Evolutionary conservation across 1,140 invertebrate genomes (phyloP).

Genomic region (Hylaeus volcanicus): DNA sequence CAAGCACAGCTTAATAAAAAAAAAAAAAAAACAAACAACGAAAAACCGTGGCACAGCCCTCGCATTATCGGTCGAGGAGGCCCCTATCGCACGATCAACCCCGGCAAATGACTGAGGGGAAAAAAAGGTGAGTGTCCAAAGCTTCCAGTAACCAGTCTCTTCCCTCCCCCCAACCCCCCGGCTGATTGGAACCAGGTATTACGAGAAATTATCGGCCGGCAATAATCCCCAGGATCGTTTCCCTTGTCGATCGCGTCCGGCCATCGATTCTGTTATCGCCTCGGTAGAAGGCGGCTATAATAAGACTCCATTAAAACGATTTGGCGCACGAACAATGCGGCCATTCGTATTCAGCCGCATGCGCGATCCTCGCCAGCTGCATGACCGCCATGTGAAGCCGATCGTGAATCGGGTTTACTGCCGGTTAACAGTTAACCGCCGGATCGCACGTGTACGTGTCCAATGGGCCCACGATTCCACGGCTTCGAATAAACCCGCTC

Average conservation of each 20-base stretch:
- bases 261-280: slow-evolving; percentile 42
- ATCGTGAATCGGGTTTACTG: slow-evolving; percentile 65
- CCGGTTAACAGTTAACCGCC: slow-evolving; percentile 58
- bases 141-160: no score
- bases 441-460: slow-evolving; percentile 64
- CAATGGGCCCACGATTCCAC: slow-evolving; percentile 59
- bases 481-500: slow-evolving; percentile 6
- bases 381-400: slow-evolving; percentile 62
- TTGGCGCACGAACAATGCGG: slow-evolving; percentile 56
- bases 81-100: no score
- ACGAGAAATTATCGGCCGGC: slow-evolving; percentile 12
- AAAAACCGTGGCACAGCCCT: no score
- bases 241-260: slow-evolving; percentile 5
- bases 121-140: no score
- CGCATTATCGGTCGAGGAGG: no score
- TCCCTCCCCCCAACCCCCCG: no score
- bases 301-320: slow-evolving; percentile 63
- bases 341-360: slow-evolving; percentile 58
- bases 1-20: no score
- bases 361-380: slow-evolving; percentile 57
- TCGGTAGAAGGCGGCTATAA: slow-evolving; percentile 50
- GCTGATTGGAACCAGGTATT: slow-evolving; percentile 3
- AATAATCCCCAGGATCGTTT: slow-evolving; percentile 28
- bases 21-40: no score
- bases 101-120: no score